Evolutionary conservation across 1,140 invertebrate genomes (phyloP).

Genomic region (Venustaconcha ellipsiformis): DNA sequence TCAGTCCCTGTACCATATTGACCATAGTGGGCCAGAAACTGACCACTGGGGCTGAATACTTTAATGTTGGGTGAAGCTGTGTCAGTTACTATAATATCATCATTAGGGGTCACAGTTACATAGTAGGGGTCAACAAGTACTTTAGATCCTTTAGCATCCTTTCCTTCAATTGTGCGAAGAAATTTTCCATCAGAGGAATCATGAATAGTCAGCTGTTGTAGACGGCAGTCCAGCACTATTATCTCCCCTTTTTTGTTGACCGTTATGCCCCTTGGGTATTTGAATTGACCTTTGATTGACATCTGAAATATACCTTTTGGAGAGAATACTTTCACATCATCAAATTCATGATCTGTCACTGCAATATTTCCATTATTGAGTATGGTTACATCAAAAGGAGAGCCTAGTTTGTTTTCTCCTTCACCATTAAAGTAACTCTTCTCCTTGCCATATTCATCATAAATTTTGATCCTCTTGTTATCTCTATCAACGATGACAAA

Average conservation of each 20-base stretch:
- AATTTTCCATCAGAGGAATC: slow-evolving; percentile 48
- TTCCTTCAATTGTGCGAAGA: slow-evolving; percentile 45
- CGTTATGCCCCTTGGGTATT: slow-evolving; percentile 62
- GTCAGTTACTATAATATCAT: slow-evolving; percentile 59
- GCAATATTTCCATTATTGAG: slow-evolving; percentile 59
- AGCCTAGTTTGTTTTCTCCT: slow-evolving; percentile 39
- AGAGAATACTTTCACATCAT: slow-evolving; percentile 60
- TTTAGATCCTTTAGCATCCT: slow-evolving; percentile 36
- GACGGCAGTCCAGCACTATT: slow-evolving; percentile 59
- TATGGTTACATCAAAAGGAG: slow-evolving; percentile 59
- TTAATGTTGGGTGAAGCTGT: slow-evolving; percentile 63
- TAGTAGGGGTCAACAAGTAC: slow-evolving; percentile 62
- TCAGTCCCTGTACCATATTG: slow-evolving; percentile 54
- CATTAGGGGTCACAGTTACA: slow-evolving; percentile 43
- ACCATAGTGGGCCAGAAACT: slow-evolving; percentile 47
- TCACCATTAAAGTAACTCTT: slow-evolving; percentile 46
- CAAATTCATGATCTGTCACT: slow-evolving; percentile 59
- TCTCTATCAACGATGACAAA: slow-evolving; percentile 60
- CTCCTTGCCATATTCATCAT: slow-evolving; percentile 38
- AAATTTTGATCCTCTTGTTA: slow-evolving; percentile 62
- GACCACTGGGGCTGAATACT: slow-evolving; percentile 47
- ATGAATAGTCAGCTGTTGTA: slow-evolving; percentile 49
- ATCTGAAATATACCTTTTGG: slow-evolving; percentile 40
- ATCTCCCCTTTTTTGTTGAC: slow-evolving; percentile 54
- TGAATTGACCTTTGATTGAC: slow-evolving; percentile 50